Evolutionary conservation across 2,888 invertebrate genomes (phyloP), one percentile per base, ranked within the genome.

Genomic region (Nebria salina): DNA sequence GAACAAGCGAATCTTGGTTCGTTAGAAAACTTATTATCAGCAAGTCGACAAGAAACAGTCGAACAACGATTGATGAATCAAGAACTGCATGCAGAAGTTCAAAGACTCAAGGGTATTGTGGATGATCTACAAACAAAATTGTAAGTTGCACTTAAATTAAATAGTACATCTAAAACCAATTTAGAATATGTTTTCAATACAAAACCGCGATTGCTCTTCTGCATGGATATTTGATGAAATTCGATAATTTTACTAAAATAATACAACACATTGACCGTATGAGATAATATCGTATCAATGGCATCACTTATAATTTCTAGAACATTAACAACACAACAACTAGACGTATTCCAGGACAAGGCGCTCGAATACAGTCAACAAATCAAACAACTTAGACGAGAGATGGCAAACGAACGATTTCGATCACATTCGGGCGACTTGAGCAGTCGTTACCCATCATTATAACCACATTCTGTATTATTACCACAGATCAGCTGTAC

Each of bases 81-180:
- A 85, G 93, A 94, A 88, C 89, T 94, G 43, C 92, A 92, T 83
- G 89, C 90, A 76, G 93, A 94, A 88, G 90, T 93, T 34, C 88
- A 90, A 82, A 89, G 90, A 75, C 87, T 93, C 82, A 92, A 92
- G 84, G 89, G 90, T 65, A 91, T 90, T 85, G 88, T 92, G 11
- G 85, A 87, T 11, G 91, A 91, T 43, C 86, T 91, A n/a, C 90
- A 91, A 83, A 86, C 86, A 25, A 90, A 89, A 88, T 86, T 91
- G 92, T 92, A 88, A 90, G 90, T 87, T 77, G 26, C 13, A 13
- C 66, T 20, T 25, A 66, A 2, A 66, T 65, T n/a, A n/a, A 65
- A 4, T 34, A 34, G 5, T 1, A 34, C 5, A 5, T 34, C 34
- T 2, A 34, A 34, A 34, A 34, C 34, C 34, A 2, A 34, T 34